Evolutionary conservation across 1,140 invertebrate genomes (phyloP).

Genomic region (Archivesica marissinica): DNA sequence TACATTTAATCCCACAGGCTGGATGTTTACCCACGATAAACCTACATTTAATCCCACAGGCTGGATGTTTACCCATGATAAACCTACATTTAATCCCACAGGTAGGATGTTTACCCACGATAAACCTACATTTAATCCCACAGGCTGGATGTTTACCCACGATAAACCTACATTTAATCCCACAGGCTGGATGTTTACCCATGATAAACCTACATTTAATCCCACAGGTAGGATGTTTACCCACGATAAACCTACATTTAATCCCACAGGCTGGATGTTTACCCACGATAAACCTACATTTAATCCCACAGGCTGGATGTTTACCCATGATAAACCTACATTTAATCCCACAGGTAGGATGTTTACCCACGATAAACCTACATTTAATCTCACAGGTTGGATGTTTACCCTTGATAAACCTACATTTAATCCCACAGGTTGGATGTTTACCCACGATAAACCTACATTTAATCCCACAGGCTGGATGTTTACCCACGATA

Average conservation of each 20-base stretch:
- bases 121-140: slow-evolving; percentile 88
- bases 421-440: background rate
- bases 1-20: background rate
- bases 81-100: background rate
- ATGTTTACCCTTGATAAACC: too few relatives aligned
- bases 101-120: too few relatives aligned
- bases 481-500: too few relatives aligned
- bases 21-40: background rate
- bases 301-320: background rate
- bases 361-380: background rate
- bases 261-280: background rate
- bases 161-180: too few relatives aligned
- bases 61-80: too few relatives aligned
- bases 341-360: slow-evolving; percentile 73
- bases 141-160: background rate
- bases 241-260: background rate
- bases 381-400: too few relatives aligned
- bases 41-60: background rate
- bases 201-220: too few relatives aligned
- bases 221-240: background rate
- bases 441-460: background rate
- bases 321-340: slow-evolving; percentile 92
- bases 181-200: too few relatives aligned
- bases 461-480: background rate
- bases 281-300: background rate